Percentiles rank a stretch among this genome's conserved stretches.
Evolutionary conservation across 2,797 vertebrate genomes (phyloP).

Genomic region (Cirrhinus molitorella): DNA sequence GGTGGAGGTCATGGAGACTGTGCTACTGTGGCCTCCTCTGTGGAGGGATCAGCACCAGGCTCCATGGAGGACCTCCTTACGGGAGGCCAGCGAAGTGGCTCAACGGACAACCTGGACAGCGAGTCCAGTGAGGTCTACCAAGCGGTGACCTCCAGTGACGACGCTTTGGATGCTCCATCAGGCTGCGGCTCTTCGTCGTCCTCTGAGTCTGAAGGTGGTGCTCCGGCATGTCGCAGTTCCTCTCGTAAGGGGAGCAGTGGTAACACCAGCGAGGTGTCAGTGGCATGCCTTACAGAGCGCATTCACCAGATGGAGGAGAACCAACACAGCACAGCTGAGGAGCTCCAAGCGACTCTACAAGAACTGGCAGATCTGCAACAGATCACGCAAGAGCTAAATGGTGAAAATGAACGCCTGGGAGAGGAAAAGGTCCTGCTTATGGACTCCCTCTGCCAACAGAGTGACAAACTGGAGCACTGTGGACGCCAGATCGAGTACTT

Average conservation of each 20-base stretch:
- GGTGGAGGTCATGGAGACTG: slow-evolving; percentile 85
- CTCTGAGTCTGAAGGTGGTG: slow-evolving; percentile 90
- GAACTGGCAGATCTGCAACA: slow-evolving; percentile 96
- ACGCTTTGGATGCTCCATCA: slow-evolving; percentile 92
- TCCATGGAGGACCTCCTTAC: slow-evolving; percentile 94
- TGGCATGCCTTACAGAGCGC: slow-evolving; percentile 93
- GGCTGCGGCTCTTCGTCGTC: slow-evolving; percentile 86
- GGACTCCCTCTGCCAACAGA: slow-evolving; percentile 97
- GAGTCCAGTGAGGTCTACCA: slow-evolving; percentile 97
- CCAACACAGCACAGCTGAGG: slow-evolving; percentile 95
- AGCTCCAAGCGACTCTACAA: slow-evolving; percentile 95
- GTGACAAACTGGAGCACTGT: slow-evolving; percentile 92
- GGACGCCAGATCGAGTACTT: slow-evolving; percentile 93
- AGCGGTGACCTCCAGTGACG: slow-evolving; percentile 93
- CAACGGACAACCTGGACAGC: slow-evolving; percentile 93
- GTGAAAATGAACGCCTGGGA: slow-evolving; percentile 93
- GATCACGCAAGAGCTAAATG: slow-evolving; percentile 95
- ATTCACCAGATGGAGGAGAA: slow-evolving; percentile 99
- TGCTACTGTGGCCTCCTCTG: slow-evolving; percentile 88
- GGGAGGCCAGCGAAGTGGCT: slow-evolving; percentile 89
- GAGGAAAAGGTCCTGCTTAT: slow-evolving; percentile 96
- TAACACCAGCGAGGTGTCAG: slow-evolving; percentile 89
- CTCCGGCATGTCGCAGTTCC: slow-evolving; percentile 85
- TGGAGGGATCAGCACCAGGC: slow-evolving; percentile 92
- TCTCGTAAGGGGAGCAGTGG: slow-evolving; percentile 90